Evolutionary conservation across 2,113 vertebrate genomes (phyloP), one percentile per base, ranked within the genome.

Genomic region (Eudyptes chrysolophus): DNA sequence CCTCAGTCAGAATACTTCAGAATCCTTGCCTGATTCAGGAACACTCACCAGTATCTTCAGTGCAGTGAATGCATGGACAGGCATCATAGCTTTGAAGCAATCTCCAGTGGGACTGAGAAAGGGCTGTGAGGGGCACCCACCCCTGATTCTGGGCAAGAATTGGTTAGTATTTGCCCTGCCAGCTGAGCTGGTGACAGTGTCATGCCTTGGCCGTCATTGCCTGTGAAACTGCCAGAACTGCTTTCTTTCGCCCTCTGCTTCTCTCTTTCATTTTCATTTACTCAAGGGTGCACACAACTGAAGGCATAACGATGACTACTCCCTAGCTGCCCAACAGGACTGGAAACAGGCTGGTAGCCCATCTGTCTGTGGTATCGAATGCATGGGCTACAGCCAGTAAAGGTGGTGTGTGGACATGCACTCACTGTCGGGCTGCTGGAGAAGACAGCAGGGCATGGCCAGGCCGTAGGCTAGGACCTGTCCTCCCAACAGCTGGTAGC

Each of bases 71-170:
- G 30, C 42, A 22, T 7, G 17, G 27, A 52, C 40, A 44, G 46
- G 24, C 29, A 29, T 21, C 0, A 0, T 30, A 29, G 48, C 34
- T 92, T 71, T 66, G 46, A 71, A 36, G 75, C 0, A 0, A 8
- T 79, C 19, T 25, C 40, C 3, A 7, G 20, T 29, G 48, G 27
- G 32, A 36, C 40, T 62, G 52, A 17, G 8, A 27, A 13, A 86
- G 49, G 57, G 17, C 52, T 71, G 13, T 21, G 22, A 58, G 64
- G 68, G 34, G 11, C 64, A 57, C 66, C 52, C 48, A 49, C 24
- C 27, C 14, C 22, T 87, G 42, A 58, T 70, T 71, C 20, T 76
- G 48, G n/a, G 20, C 7, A 49, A 66, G 68, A 81, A 40, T 0
- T 71, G 24, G 18, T 20, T 29, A 52, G 44, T 64, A 26, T 85